Conservation (phyloP, 2,888 invertebrate species). For the Tetheella fluctuosa region DNA sequence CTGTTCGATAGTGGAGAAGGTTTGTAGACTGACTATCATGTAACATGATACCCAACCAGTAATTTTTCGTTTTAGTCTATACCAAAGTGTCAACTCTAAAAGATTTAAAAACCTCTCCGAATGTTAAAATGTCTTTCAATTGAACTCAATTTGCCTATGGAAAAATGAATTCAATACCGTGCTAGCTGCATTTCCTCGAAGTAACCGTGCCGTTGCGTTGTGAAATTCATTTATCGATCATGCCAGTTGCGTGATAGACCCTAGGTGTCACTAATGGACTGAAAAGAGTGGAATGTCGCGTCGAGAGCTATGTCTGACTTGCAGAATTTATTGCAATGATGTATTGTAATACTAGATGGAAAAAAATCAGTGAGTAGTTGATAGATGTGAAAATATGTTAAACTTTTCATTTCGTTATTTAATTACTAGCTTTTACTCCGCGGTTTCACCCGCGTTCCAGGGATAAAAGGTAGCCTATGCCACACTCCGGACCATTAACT, state of each 20-base stretch:
- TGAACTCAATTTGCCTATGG: conserved; percentile 43
- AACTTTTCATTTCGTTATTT: too few species aligned
- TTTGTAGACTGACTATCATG: background rate
- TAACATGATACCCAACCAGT: background rate
- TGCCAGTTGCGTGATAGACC: conserved; percentile 41
- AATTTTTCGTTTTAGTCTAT: too few species aligned
- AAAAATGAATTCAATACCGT: conserved; percentile 47
- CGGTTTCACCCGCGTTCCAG: too few species aligned
- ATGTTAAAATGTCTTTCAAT: conserved; percentile 17
- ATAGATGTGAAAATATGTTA: background rate
- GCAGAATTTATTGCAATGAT: background rate
- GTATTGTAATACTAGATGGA: background rate
- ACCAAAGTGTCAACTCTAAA: background rate
- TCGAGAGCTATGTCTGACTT: conserved; percentile 12
- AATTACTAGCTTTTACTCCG: too few species aligned
- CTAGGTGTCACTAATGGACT: conserved; percentile 54
- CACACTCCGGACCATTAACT: too few species aligned
- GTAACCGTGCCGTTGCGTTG: conserved; percentile 35
- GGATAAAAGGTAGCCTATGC: too few species aligned
- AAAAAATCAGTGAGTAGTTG: background rate
- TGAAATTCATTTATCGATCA: conserved; percentile 61
- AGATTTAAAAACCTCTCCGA: conserved; percentile 16
- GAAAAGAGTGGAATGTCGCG: conserved; percentile 34
- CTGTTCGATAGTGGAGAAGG: too few species aligned
- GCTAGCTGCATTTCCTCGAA: conserved; percentile 36